Base-by-base conservation (phyloP, 2,113 vertebrate genomes). In the Daphoenositta chrysoptera region DNA sequence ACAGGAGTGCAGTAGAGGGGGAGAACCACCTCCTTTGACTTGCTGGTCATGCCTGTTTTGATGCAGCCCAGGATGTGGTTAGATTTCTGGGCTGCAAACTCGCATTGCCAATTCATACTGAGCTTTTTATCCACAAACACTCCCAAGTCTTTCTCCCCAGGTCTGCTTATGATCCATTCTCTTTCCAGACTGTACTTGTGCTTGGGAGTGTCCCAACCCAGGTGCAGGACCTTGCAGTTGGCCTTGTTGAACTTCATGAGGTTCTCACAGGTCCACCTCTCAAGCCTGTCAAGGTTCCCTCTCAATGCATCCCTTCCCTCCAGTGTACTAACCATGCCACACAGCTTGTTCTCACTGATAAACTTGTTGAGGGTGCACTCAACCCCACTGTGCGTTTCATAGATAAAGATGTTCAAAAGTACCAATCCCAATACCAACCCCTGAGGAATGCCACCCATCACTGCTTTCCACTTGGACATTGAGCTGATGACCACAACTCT, bases 341-440 rank as follows among this genome's bases (percentile, higher is more conserved):
- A 54, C 9, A 54, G 14, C 9, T 48, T 31, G 21, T 35, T 56
- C 7, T 71, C 50, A 56, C 2, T 27, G 14, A 47, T 39, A 56
- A 48, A 63, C 28, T 15, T 70, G 15, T 37, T 33, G 19, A 69
- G 28, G 18, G 7, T 45, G 12, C 5, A 10, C 33, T 69, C 0
- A 0, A 15, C 33, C 7, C 3, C 14, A 44, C 15, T 15, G 7
- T 35, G 13, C 2, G 0, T 35, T 54, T 56, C 5, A 35, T 26
- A 11, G 16, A 71, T 30, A 56, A 71, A 63, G 53, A 31, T 42
- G 11, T 28, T 47, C 11, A 22, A 71, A 71, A 48, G 4, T 6
- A 54, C 13, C 2, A 0, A 14, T 40, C 11, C 7, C 13, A 54
- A 17, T 16, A 61, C 7, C 13, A 39, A 13, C 4, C 13, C 21